Percentiles rank a stretch among this genome's conserved stretches.
Conservation (phyloP, 92 coral and sea anemone genomes). For the Phymanthus crucifer region DNA sequence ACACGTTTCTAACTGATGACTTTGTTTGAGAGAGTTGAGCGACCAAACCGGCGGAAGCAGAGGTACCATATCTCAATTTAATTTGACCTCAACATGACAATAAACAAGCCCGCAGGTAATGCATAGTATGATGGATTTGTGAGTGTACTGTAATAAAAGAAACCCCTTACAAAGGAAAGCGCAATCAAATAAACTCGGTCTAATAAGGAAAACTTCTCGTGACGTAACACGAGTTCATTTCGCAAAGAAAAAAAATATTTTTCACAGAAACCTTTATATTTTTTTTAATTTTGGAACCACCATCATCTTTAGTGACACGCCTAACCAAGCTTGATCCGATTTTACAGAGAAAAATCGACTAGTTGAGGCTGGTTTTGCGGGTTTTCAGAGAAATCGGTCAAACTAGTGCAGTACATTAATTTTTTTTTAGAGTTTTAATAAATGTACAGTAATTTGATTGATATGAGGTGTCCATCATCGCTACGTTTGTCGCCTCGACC, state of each 20-base stretch:
- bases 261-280: too few species aligned
- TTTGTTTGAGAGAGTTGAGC: neutral
- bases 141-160: neutral
- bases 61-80: neutral
- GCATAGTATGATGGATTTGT: neutral
- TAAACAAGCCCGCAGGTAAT: neutral
- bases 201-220: neutral
- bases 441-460: too few species aligned
- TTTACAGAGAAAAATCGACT: too few species aligned
- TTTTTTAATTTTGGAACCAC: too few species aligned
- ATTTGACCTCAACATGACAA: slow-evolving; percentile 1
- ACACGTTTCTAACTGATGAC: neutral
- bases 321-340: too few species aligned
- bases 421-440: too few species aligned
- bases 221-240: neutral
- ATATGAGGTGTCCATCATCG: too few species aligned
- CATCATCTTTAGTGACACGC: too few species aligned
- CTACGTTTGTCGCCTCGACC: too few species aligned
- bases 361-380: too few species aligned
- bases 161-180: neutral
- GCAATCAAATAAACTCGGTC: neutral
- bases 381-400: too few species aligned
- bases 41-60: neutral
- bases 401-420: too few species aligned
- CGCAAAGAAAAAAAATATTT: neutral